Percentiles rank a stretch among this genome's conserved stretches.
Evolutionary conservation across 2,797 vertebrate species (phyloP).

Genomic region (Chromis chromis): DNA sequence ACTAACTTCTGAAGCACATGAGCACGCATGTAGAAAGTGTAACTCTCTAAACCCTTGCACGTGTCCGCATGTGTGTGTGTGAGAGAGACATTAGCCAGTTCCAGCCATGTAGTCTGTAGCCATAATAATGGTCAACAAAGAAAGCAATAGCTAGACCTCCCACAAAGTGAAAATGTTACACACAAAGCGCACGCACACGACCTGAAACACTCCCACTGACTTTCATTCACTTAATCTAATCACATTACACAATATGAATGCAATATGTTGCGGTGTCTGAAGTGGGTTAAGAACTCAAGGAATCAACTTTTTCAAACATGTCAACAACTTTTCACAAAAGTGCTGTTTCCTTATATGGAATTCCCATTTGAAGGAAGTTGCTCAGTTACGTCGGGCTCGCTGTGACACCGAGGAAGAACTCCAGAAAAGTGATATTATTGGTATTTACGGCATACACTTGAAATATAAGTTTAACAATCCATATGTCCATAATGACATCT

Average conservation of each 20-base stretch:
- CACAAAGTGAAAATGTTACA: conserved; percentile 52
- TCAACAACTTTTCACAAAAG: background rate
- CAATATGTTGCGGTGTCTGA: background rate
- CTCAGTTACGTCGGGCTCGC: too few relatives aligned
- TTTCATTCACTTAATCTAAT: conserved; percentile 20
- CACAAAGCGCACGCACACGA: background rate
- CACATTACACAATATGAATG: background rate
- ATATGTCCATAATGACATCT: background rate
- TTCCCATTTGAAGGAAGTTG: background rate
- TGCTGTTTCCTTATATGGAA: background rate
- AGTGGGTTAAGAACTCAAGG: background rate
- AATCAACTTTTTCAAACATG: background rate
- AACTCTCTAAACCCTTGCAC: conserved; percentile 35
- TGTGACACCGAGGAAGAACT: background rate
- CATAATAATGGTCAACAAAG: conserved; percentile 73
- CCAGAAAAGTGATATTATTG: background rate
- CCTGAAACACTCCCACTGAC: conserved; percentile 12
- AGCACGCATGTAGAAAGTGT: conserved; percentile 30
- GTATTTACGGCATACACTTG: background rate
- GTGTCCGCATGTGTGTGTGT: conserved; percentile 17
- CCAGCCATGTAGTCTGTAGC: conserved; percentile 52
- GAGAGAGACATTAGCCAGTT: conserved; percentile 65
- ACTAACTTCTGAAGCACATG: conserved; percentile 16
- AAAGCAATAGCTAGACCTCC: conserved; percentile 67
- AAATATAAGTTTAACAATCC: background rate